Conservation (phyloP, 2,888 invertebrate genomes). For the Tryphoninae sp. region DNA sequence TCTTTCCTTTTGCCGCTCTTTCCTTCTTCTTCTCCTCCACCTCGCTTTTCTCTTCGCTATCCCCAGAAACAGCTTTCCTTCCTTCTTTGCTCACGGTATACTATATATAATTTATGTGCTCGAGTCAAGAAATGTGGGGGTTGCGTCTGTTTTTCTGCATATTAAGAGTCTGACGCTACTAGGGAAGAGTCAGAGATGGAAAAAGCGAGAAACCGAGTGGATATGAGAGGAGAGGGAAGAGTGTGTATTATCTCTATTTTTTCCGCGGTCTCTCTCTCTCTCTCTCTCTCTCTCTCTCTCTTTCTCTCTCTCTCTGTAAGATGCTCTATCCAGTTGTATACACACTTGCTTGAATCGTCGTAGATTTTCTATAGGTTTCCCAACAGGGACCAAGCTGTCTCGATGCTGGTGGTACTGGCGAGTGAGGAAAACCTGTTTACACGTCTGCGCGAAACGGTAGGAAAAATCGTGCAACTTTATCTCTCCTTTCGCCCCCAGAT, state of each 20-base stretch:
- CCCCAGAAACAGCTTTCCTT: constrained; percentile 43
- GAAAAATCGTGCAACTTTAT: constrained; percentile 74
- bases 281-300: constrained; percentile 50
- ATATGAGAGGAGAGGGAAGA: neutral
- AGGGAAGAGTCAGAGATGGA: constrained; percentile 13
- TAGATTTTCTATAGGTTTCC: constrained; percentile 75
- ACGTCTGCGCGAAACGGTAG: constrained; percentile 64
- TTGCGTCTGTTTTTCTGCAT: constrained; percentile 56
- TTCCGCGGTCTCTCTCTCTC: constrained; percentile 6
- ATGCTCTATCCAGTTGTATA: constrained; percentile 60
- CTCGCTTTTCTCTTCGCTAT: constrained; percentile 31
- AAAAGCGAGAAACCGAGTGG: constrained; percentile 20
- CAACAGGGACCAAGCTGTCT: constrained; percentile 61
- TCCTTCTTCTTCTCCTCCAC: constrained; percentile 20
- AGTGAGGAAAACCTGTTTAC: constrained; percentile 71
- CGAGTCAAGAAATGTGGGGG: constrained; percentile 51
- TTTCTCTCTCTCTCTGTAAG: constrained; percentile 54
- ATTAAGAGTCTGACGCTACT: constrained; percentile 37
- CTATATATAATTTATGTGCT: constrained; percentile 50
- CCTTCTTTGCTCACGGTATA: constrained; percentile 2
- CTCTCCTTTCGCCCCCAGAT: constrained; percentile 52
- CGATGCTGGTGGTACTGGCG: constrained; percentile 35
- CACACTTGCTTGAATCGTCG: constrained; percentile 72
- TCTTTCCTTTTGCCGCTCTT: constrained; percentile 25
- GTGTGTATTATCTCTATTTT: constrained; percentile 12